Evolutionary conservation across 2,113 vertebrate genomes (phyloP), one percentile per base, ranked within the genome.

Genomic region (Illadopsis cleaveri): DNA sequence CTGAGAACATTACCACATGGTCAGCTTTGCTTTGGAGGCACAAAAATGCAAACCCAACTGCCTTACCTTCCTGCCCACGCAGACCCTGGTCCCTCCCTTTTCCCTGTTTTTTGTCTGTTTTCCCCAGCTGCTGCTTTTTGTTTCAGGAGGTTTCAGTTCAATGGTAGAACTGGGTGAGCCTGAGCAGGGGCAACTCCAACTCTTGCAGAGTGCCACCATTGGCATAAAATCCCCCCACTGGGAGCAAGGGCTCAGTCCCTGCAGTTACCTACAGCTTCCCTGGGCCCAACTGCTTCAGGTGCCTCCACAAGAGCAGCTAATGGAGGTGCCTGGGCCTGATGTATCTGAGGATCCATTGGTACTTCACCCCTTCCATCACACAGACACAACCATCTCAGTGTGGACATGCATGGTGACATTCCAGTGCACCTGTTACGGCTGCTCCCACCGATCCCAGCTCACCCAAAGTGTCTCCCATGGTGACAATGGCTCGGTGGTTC

Each of bases 401-500:
- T 6, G 23, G 45, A 20, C 13, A 1, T 2, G 14, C 54, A 10
- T 0, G 1, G 76, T 65, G 86, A 37, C n/a, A 4, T 0, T 10
- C 50, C 47, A 48, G 27, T 21, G 48, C 45, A 47, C 3, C 27
- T 12, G 4, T 4, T 10, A 24, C 6, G 7, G 62, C 45, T 51
- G 48, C n/a, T 81, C n/a, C 60, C 58, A 15, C 23, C 0, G 9
- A 19, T 11, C 35, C 50, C 15, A 11, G 73, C 97, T 97, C 98
- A 99, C 99, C 99, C 73, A 99, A 77, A 3, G 98, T 98, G 88
- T 99, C 99, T 64, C 99, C 99, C 98, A 99, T 98, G 92, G 98
- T 98, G 93, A 98, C 5, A 2, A 99, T 98, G 20, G 98, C 97
- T 44, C 97, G 97, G 58, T 96, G 97, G 53, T 98, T 98, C 82